These are phyloP conservation scores for Neocloeon triangulifer DNA, from an alignment of 1,140 invertebrate species.

Conservation along the genomic window DNA sequence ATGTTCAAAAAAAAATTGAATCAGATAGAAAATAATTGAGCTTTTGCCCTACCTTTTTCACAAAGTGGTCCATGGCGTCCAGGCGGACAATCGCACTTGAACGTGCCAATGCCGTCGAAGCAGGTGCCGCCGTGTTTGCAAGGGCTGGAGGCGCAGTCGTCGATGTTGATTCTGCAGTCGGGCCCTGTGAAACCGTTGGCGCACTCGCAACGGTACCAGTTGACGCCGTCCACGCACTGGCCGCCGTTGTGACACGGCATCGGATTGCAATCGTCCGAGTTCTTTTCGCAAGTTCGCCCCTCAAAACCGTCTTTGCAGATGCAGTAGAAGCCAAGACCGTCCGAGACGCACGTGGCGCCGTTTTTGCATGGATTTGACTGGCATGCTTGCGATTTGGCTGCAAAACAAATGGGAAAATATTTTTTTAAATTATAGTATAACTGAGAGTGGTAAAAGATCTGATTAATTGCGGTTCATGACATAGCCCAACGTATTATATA, in stretches of 20 bases:
- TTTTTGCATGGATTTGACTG: slow-evolving; percentile 43
- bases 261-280: slow-evolving; percentile 35
- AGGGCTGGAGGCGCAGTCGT: slow-evolving; percentile 53
- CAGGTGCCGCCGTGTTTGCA: slow-evolving; percentile 71
- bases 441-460: too few relatives aligned
- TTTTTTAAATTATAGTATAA: too few relatives aligned
- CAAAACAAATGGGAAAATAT: slow-evolving; percentile 4
- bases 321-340: slow-evolving; percentile 40
- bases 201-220: slow-evolving; percentile 55
- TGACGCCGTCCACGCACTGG: slow-evolving; percentile 54
- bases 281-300: slow-evolving; percentile 33
- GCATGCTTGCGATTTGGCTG: slow-evolving; percentile 42
- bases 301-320: slow-evolving; percentile 40
- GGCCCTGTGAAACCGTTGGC: slow-evolving; percentile 43
- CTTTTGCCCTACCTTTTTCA: slow-evolving; percentile 29
- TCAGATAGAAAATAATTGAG: too few relatives aligned
- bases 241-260: slow-evolving; percentile 53
- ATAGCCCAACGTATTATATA: too few relatives aligned
- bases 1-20: too few relatives aligned
- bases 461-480: too few relatives aligned
- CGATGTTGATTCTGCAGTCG: slow-evolving; percentile 50
- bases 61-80: slow-evolving; percentile 47
- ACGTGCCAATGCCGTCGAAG: slow-evolving; percentile 47
- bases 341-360: slow-evolving; percentile 46
- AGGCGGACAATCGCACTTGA: slow-evolving; percentile 56